These are phyloP conservation scores for Brenthis ino DNA, from an alignment of 2,888 invertebrate species.

Conservation along the genomic window DNA sequence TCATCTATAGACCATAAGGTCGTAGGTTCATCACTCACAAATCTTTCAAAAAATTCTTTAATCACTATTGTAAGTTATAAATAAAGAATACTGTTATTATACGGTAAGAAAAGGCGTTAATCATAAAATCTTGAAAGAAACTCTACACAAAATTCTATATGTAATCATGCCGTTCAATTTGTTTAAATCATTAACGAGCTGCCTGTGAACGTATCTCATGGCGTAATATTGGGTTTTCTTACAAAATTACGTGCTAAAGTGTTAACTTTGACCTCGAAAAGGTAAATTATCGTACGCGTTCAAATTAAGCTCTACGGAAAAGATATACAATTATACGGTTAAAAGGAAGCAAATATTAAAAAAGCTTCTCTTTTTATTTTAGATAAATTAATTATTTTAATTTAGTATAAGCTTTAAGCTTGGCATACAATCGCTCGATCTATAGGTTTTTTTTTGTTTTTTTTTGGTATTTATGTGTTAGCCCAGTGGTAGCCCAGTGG, in stretches of 20 bases:
- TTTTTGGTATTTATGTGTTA: not conserved
- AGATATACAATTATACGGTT: conserved; percentile 2
- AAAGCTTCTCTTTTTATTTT: not conserved
- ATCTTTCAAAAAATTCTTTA: too few species aligned
- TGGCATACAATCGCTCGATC: not conserved
- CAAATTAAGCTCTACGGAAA: conserved; percentile 25
- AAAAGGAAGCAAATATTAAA: conserved; percentile 3
- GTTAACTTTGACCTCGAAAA: conserved; percentile 34
- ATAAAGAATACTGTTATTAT: too few species aligned
- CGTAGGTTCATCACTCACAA: too few species aligned
- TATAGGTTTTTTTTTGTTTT: too few species aligned
- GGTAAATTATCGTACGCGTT: conserved; percentile 25
- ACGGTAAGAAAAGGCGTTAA: too few species aligned
- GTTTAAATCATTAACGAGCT: too few species aligned
- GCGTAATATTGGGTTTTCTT: conserved; percentile 3
- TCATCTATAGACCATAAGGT: too few species aligned
- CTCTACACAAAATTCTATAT: too few species aligned
- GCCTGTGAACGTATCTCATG: not conserved
- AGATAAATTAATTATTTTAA: not conserved
- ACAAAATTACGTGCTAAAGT: conserved; percentile 19
- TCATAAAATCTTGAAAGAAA: too few species aligned
- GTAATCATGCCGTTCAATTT: too few species aligned
- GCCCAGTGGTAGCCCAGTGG: too few species aligned
- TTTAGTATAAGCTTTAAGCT: not conserved
- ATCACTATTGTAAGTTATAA: too few species aligned